A percentile compares a stretch with the other conserved stretches of the same genome.
Evolutionary conservation across 2,888 invertebrate genomes (phyloP).

Genomic region (Lasioglossum figueresi): DNA sequence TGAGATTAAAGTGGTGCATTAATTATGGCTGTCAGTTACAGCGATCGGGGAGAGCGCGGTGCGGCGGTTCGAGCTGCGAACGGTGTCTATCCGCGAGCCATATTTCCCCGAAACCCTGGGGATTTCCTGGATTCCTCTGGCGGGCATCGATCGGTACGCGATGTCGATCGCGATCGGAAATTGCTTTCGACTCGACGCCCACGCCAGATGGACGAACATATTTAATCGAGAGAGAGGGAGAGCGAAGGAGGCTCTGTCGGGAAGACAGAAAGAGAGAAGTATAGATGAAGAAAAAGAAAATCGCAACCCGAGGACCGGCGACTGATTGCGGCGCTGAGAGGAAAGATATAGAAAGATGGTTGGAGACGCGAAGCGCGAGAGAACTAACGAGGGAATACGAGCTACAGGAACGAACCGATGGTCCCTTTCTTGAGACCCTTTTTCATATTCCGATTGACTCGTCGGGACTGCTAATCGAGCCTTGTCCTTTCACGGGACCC

Average conservation of each 20-base stretch:
- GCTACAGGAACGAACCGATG: constrained; percentile 19
- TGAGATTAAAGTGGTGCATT: constrained; percentile 38
- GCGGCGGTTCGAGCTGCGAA: not conserved
- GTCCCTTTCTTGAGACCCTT: constrained; percentile 25
- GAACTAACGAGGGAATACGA: not conserved
- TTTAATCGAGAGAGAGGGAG: constrained; percentile 29
- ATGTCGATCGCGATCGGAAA: constrained; percentile 43
- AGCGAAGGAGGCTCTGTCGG: not conserved
- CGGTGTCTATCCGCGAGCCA: constrained; percentile 12
- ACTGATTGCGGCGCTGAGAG: not conserved
- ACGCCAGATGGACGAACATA: constrained; percentile 48
- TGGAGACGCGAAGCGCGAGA: not conserved
- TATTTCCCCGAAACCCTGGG: constrained; percentile 5
- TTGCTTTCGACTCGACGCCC: constrained; percentile 37
- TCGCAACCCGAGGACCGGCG: not conserved
- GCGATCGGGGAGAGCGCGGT: not conserved
- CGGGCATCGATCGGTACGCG: constrained; percentile 30
- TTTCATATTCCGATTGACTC: constrained; percentile 49
- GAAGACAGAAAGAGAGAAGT: not conserved
- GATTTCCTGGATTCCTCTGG: constrained; percentile 35
- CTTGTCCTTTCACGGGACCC: constrained; percentile 15
- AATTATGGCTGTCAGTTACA: constrained; percentile 36
- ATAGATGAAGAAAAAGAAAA: not conserved
- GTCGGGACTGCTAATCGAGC: constrained; percentile 48
- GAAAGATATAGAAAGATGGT: not conserved